These are phyloP conservation scores for Macaca nemestrina DNA, from an alignment of 2,113 vertebrate species.

Conservation along the genomic window DNA sequence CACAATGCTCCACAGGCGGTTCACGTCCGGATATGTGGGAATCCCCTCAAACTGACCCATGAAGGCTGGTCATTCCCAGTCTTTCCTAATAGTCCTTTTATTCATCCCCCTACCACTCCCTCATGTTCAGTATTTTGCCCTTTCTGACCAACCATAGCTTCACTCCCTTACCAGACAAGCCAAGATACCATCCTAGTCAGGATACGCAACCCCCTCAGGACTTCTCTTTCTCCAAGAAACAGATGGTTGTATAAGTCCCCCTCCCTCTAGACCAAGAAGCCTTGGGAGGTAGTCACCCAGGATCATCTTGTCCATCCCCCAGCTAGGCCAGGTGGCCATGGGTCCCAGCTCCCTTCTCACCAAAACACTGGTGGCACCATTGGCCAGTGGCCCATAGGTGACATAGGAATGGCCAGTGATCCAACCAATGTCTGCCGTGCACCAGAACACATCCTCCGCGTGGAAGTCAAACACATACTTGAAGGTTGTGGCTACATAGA, in stretches of 20 bases:
- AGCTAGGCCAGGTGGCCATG: neutral
- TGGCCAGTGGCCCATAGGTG: conserved; percentile 95
- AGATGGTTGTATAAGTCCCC: neutral
- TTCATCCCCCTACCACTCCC: neutral
- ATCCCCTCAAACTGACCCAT: conserved; percentile 96
- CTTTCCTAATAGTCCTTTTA: neutral
- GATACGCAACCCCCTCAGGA: neutral
- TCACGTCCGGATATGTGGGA: conserved; percentile 93
- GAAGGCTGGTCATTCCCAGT: conserved; percentile 48
- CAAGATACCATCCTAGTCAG: conserved; percentile 4
- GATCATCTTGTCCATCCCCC: conserved; percentile 19
- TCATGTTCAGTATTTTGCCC: neutral
- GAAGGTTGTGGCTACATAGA: conserved; percentile 94
- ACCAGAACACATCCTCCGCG: conserved; percentile 95
- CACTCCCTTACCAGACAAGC: conserved; percentile 21
- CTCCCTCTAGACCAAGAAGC: conserved; percentile 3
- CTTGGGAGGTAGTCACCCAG: conserved; percentile 23
- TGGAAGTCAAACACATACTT: conserved; percentile 98
- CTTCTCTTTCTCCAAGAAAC: conserved; percentile 5
- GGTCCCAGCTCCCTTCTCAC: conserved; percentile 82
- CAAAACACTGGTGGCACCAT: conserved; percentile 94
- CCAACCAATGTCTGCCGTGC: conserved; percentile 98
- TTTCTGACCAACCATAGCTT: conserved; percentile 46
- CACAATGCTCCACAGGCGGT: conserved; percentile 94
- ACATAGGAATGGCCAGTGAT: conserved; percentile 98